Percentiles rank a stretch among this genome's conserved stretches.
phyloP scores from a whole-genome alignment of 1,140 invertebrate species.

The Dendrolimus kikuchii region DNA sequence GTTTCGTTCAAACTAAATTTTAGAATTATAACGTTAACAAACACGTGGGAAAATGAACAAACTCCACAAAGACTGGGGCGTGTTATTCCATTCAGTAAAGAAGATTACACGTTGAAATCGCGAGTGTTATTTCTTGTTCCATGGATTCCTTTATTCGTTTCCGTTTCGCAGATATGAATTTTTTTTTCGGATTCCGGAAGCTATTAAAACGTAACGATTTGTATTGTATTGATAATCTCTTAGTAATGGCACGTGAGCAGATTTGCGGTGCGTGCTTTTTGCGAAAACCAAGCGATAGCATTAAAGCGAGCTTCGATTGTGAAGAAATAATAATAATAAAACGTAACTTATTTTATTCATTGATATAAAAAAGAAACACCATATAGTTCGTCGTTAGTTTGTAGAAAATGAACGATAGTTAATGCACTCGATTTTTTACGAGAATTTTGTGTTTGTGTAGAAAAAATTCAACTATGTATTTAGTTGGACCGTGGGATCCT shows the following conservation, averaged over 20 bases:
- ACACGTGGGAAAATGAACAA: slow-evolving; percentile 14
- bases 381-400: too few species aligned
- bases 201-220: slow-evolving; percentile 37
- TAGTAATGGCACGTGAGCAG: slow-evolving; percentile 56
- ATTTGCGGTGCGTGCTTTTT: slow-evolving; percentile 54
- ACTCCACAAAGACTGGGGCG: slow-evolving; percentile 8
- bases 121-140: slow-evolving; percentile 8
- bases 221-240: slow-evolving; percentile 52
- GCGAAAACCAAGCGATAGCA: slow-evolving; percentile 42
- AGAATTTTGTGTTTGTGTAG: too few species aligned
- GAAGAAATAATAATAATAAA: not conserved
- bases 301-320: not conserved
- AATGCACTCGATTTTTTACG: too few species aligned
- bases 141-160: slow-evolving; percentile 28
- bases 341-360: not conserved
- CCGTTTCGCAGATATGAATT: slow-evolving; percentile 34
- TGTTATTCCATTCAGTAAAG: slow-evolving; percentile 14
- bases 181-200: slow-evolving; percentile 48
- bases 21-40: not conserved
- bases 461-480: too few species aligned
- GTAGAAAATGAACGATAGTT: too few species aligned
- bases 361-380: too few species aligned
- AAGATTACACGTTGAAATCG: slow-evolving; percentile 32
- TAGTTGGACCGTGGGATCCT: too few species aligned
- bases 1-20: too few species aligned